Evolutionary conservation across 1,140 invertebrate species (phyloP).

Genomic region (Pogonomyrmex barbatus): DNA sequence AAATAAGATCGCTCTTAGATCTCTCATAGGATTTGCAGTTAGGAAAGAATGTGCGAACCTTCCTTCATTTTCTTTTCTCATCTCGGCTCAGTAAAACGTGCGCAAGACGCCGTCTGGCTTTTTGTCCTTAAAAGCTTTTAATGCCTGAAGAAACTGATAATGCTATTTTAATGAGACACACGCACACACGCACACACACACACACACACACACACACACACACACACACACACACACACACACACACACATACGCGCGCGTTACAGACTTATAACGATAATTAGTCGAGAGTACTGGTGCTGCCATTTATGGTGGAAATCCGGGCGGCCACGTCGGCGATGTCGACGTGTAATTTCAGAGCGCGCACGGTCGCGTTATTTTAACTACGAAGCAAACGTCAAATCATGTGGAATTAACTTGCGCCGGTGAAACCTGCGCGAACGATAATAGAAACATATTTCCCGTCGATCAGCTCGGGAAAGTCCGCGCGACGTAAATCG

Average conservation of each 20-base stretch:
- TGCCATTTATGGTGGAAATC: constrained; percentile 42
- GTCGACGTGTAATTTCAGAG: constrained; percentile 57
- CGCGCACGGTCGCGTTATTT: constrained; percentile 34
- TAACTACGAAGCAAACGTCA: constrained; percentile 54
- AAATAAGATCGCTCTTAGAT: background rate
- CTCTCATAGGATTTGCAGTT: background rate
- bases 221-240: background rate
- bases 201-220: too few relatives aligned
- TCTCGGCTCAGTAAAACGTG: background rate
- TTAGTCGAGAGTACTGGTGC: constrained; percentile 29
- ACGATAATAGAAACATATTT: constrained; percentile 59
- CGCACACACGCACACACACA: background rate
- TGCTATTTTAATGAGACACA: background rate
- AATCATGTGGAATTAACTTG: constrained; percentile 56
- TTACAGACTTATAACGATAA: constrained; percentile 48
- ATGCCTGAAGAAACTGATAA: background rate
- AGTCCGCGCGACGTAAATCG: constrained; percentile 54
- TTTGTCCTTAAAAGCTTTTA: background rate
- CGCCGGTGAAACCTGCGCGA: constrained; percentile 20
- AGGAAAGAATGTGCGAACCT: background rate
- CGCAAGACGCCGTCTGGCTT: background rate
- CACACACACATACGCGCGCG: too few relatives aligned
- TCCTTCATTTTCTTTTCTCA: background rate
- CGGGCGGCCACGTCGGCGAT: background rate
- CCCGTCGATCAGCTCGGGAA: constrained; percentile 40